These are phyloP conservation scores for Doryteuthis pealeii DNA, from an alignment of 1,140 invertebrate species.

Conservation along the genomic window DNA sequence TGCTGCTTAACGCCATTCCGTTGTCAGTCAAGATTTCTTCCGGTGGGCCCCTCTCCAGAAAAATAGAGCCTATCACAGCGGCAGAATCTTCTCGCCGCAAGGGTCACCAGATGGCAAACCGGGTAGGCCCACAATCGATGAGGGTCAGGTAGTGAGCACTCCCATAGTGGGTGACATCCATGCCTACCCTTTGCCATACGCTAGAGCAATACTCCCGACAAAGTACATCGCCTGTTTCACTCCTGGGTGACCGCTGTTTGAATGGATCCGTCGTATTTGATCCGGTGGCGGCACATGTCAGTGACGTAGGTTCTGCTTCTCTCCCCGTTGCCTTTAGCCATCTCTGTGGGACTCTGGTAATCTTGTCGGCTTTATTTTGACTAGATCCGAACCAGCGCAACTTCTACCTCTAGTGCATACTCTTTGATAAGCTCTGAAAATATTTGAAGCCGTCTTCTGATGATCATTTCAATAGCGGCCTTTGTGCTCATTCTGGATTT, in stretches of 20 bases:
- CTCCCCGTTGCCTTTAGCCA: background rate
- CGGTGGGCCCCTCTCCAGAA: background rate
- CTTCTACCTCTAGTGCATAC: background rate
- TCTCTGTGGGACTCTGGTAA: background rate
- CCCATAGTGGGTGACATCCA: background rate
- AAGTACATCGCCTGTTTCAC: background rate
- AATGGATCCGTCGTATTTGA: background rate
- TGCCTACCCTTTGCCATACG: background rate
- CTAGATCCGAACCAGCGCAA: background rate
- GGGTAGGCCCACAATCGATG: background rate
- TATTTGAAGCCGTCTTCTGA: background rate
- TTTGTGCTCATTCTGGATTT: background rate
- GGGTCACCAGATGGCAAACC: background rate
- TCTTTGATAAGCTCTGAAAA: background rate
- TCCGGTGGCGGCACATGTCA: background rate
- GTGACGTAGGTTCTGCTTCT: background rate
- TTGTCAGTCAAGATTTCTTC: background rate
- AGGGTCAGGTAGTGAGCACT: background rate
- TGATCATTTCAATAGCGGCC: background rate
- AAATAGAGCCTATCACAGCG: background rate
- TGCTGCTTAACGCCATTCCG: background rate
- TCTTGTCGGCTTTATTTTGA: background rate
- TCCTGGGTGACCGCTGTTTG: background rate
- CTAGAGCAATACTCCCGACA: background rate
- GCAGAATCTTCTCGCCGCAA: background rate